Conservation (phyloP, 2,888 invertebrate genomes). For the Stenchaetothrips biformis region DNA sequence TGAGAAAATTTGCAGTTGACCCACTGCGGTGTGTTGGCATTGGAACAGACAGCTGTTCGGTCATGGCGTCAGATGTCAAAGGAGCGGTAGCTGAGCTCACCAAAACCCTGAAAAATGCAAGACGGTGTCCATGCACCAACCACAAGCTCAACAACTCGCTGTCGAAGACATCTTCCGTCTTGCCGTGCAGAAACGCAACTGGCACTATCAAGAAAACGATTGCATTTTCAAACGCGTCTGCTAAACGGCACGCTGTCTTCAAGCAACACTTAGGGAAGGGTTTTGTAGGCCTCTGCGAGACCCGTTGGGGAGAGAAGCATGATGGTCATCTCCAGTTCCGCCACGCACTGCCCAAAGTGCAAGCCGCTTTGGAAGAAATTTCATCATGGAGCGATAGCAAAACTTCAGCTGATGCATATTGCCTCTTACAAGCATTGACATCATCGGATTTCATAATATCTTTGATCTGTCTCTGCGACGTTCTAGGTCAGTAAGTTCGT, state of each 20-base stretch:
- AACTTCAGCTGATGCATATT: not conserved
- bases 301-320: not conserved
- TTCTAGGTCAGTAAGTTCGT: not conserved
- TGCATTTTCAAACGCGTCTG: conserved; percentile 38
- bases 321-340: not conserved
- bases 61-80: conserved; percentile 40
- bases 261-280: conserved; percentile 33
- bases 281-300: not conserved
- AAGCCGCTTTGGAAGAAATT: not conserved
- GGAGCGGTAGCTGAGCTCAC: conserved; percentile 39
- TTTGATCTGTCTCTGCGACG: not conserved
- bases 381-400: not conserved
- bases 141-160: conserved; percentile 40
- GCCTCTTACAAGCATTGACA: not conserved
- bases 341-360: not conserved
- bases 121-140: conserved; percentile 39
- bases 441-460: not conserved
- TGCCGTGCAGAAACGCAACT: conserved; percentile 36
- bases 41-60: conserved; percentile 41
- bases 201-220: conserved; percentile 38
- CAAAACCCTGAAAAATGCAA: conserved; percentile 38
- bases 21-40: conserved; percentile 38
- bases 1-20: conserved; percentile 38
- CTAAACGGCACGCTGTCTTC: conserved; percentile 37
- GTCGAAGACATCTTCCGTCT: conserved; percentile 38